Evolutionary conservation across 1,140 invertebrate species (phyloP).

Genomic region (Idris sp.): DNA sequence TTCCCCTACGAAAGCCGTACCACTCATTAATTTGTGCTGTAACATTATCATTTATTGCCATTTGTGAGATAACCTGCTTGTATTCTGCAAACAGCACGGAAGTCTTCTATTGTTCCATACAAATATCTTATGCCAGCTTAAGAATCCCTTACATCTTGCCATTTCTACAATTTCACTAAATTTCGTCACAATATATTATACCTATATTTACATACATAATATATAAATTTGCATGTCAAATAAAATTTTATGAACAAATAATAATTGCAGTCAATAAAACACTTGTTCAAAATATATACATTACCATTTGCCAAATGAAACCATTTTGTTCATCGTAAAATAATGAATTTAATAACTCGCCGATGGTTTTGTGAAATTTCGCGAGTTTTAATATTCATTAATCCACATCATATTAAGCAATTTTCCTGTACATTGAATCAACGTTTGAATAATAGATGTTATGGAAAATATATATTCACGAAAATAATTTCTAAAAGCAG

Average conservation of each 20-base stretch:
- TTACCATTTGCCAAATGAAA: no score
- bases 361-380: not conserved
- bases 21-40: conserved; percentile 36
- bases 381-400: conserved; percentile 20
- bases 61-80: conserved; percentile 33
- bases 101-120: conserved; percentile 43
- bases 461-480: conserved; percentile 20
- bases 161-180: conserved; percentile 6
- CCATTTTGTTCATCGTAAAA: no score
- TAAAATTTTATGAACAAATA: not conserved
- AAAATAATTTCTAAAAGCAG: conserved; percentile 18
- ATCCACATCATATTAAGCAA: conserved; percentile 26
- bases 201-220: no score
- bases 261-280: no score
- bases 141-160: conserved; percentile 25
- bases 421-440: conserved; percentile 27
- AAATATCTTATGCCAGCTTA: conserved; percentile 40
- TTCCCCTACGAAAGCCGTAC: no score
- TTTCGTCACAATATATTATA: conserved; percentile 8
- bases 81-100: conserved; percentile 36
- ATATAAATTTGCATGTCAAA: no score
- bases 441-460: conserved; percentile 15
- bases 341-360: conserved; percentile 8
- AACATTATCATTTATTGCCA: conserved; percentile 38
- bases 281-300: no score